These are phyloP conservation scores for Catocala sponsa DNA, from an alignment of 2,888 invertebrate species.

Conservation along the genomic window DNA sequence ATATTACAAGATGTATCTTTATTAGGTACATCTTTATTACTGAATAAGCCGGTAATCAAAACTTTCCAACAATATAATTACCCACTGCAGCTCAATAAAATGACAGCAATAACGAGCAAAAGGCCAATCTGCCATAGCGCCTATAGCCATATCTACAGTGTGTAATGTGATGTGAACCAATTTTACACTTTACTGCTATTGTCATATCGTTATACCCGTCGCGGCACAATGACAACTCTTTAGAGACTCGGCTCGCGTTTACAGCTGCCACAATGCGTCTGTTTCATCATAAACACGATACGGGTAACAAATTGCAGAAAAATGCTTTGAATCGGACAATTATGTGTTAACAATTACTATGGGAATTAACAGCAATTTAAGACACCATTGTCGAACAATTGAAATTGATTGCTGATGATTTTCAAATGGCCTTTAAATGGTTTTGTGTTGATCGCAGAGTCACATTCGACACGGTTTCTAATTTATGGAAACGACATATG, in stretches of 20 bases:
- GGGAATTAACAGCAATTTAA: constrained; percentile 46
- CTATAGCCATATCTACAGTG: background rate
- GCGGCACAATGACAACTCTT: constrained; percentile 13
- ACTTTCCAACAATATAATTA: background rate
- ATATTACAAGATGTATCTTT: too few species aligned
- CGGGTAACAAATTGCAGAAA: constrained; percentile 18
- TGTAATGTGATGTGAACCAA: constrained; percentile 15
- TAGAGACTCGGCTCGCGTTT: constrained; percentile 13
- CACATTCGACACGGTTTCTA: constrained; percentile 61
- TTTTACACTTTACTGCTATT: constrained; percentile 22
- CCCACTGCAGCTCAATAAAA: background rate
- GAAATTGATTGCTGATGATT: constrained; percentile 45
- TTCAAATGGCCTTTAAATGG: constrained; percentile 31
- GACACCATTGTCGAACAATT: constrained; percentile 38
- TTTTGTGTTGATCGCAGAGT: constrained; percentile 33
- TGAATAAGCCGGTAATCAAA: too few species aligned
- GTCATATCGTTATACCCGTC: constrained; percentile 9
- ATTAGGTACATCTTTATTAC: too few species aligned
- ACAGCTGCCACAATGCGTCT: constrained; percentile 4
- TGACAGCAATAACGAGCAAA: constrained; percentile 2
- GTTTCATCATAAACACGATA: constrained; percentile 17
- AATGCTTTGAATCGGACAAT: constrained; percentile 23
- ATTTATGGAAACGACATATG: constrained; percentile 54
- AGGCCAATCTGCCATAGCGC: constrained; percentile 7
- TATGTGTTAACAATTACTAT: constrained; percentile 32